Conservation (phyloP, 2,113 vertebrate species). For the Trichechus manatus region DNA sequence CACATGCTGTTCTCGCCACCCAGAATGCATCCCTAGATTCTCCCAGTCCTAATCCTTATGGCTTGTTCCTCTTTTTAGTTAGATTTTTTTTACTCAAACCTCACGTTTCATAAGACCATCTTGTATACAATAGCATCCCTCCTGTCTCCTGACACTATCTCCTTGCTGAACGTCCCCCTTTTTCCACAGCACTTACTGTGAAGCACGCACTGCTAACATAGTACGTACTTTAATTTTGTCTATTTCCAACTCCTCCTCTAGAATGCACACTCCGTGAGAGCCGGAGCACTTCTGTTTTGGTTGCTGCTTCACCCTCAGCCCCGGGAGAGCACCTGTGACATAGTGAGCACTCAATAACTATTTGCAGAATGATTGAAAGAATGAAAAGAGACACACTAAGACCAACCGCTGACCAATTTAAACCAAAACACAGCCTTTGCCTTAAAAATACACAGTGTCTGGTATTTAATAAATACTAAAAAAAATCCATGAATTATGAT, state of each 20-base stretch:
- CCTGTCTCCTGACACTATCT: background rate
- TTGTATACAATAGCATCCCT: background rate
- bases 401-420: background rate
- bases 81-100: background rate
- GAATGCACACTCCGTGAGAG: accelerated
- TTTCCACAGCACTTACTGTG: background rate
- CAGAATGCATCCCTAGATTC: background rate
- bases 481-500: background rate
- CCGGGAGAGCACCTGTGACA: background rate
- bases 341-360: background rate
- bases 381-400: background rate
- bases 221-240: background rate
- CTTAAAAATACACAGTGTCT: background rate
- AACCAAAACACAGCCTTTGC: background rate
- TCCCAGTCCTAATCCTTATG: too few relatives aligned
- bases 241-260: background rate
- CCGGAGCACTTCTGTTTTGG: background rate
- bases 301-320: background rate
- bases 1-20: background rate
- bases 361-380: background rate
- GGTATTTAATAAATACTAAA: background rate
- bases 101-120: background rate
- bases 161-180: background rate
- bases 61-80: background rate
- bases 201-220: background rate